Base-by-base conservation (phyloP, 2,888 invertebrate species). In the Reticulitermes lucifugus region DNA sequence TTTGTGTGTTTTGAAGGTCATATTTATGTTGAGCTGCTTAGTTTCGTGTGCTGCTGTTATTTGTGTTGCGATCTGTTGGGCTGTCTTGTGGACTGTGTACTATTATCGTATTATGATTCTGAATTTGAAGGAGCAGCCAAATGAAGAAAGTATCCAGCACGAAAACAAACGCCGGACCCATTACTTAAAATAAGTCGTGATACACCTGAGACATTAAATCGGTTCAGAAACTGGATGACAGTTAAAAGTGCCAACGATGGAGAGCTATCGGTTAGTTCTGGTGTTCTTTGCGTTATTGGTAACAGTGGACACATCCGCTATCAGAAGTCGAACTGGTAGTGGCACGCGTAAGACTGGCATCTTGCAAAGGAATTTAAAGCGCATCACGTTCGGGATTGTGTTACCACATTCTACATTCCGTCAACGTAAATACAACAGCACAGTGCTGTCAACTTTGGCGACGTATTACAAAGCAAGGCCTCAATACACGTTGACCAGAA, bases 361-460 rank as follows among this genome's bases (percentile, higher is more conserved):
- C 5, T n/a, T 60, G 2, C 80, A 80, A 1, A 80, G 80, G 21
- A 41, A 35, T 1, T 60, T 80, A 22, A 59, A 80, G 25, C 29
- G 80, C 18, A 60, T 80, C 6, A 80, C 80, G 2, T 35, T 80
- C 25, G 80, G 80, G 3, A 80, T 80, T 41, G 22, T 80, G 35
- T 35, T 80, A 60, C 80, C 80, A 0, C 35, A 80, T 25, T 80
- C 80, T 21, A 80, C 80, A 7, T 80, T 80, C 60, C 43, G 80
- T 18, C 80, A 80, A 22, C 29, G 80, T 5, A 59, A 80, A n/a
- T 80, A 80, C 60, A 80, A 80, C 41, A 59, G 80, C 7, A 80
- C 80, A 22, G 60, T 80, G 21, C 25, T 60, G 60, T 35, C 59
- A 80, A 59, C 80, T 3, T 55, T 80, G 10, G 25, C 22, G 21